phyloP scores from a whole-genome alignment of 2,888 invertebrate species.

The Tipula vernalis region DNA sequence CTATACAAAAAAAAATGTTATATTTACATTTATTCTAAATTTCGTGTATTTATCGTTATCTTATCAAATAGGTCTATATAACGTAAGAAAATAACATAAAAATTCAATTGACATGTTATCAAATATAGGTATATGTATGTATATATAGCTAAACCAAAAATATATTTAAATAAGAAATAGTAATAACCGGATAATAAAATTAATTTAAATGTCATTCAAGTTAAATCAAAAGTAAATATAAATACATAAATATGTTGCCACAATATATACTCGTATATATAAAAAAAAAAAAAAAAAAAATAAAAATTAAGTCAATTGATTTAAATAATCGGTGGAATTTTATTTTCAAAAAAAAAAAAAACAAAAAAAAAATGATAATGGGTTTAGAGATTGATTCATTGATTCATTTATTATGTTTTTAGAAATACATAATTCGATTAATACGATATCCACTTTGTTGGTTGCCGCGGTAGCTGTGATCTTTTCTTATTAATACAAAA shows the following conservation, averaged over 20 bases:
- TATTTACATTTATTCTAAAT: not conserved
- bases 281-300: not conserved
- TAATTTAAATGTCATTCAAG: not conserved
- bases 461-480: not conserved
- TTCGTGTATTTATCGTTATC: not conserved
- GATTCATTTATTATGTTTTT: constrained; percentile 4
- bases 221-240: constrained; percentile 4
- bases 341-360: not conserved
- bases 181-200: not conserved
- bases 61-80: not conserved
- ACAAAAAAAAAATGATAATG: not conserved
- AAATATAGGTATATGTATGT: not conserved
- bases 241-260: not conserved
- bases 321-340: not conserved
- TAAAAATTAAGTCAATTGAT: not conserved
- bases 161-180: not conserved
- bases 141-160: not conserved
- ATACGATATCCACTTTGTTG: not conserved
- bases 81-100: not conserved
- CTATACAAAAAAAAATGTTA: not conserved
- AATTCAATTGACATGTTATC: constrained; percentile 4
- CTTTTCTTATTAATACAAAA: not conserved
- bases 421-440: not conserved
- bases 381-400: not conserved
- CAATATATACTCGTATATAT: too few species aligned